Evolutionary conservation across 1,140 invertebrate genomes (phyloP).

Genomic region (Sarcophaga peregrina): DNA sequence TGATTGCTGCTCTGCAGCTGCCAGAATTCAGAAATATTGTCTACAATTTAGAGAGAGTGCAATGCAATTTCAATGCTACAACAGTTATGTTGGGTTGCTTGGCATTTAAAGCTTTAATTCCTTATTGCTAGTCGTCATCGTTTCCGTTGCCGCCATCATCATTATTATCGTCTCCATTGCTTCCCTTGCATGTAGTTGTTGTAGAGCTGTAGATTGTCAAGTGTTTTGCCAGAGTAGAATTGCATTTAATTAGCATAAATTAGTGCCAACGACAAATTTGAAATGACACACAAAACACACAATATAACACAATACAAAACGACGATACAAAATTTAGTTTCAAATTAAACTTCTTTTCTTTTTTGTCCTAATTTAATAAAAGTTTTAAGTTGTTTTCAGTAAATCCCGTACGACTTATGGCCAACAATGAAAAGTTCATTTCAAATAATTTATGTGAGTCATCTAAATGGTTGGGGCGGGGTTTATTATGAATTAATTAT

Average conservation of each 20-base stretch:
- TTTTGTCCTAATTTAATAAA: background rate
- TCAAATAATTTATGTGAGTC: no score
- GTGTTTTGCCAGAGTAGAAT: background rate
- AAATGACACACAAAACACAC: background rate
- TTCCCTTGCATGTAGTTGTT: no score
- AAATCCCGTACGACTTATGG: no score
- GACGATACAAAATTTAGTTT: background rate
- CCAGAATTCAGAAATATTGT: no score
- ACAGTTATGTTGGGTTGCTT: background rate
- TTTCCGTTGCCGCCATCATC: no score
- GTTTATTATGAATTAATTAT: no score
- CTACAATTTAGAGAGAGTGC: no score
- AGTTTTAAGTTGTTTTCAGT: conserved; percentile 8
- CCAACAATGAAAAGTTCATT: no score
- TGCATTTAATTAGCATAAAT: conserved; percentile 27
- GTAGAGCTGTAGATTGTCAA: background rate
- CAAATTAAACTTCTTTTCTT: background rate
- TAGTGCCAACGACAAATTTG: conserved; percentile 1
- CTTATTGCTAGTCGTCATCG: background rate
- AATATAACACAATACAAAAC: background rate
- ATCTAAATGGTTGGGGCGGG: no score
- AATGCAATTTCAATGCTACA: background rate
- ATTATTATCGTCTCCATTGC: no score
- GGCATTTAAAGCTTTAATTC: background rate
- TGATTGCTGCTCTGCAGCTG: no score